These are phyloP conservation scores for Brachionus paranguensis DNA, from an alignment of 1,140 invertebrate genomes.

Conservation along the genomic window DNA sequence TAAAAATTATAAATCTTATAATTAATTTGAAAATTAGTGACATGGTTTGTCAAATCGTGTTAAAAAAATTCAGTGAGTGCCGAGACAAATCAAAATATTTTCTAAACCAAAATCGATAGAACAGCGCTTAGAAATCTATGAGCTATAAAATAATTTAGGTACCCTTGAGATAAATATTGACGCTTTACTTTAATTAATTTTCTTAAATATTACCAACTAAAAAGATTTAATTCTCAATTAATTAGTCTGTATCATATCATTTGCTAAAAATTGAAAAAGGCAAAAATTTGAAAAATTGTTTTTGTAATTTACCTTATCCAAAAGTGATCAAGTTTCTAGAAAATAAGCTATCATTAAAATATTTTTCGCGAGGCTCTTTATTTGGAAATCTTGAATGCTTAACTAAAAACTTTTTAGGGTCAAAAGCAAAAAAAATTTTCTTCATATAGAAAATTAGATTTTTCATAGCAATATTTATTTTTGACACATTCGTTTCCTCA, in stretches of 20 bases:
- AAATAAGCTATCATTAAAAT: neutral
- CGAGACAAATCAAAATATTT: too few species aligned
- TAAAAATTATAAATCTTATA: too few species aligned
- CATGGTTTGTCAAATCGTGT: too few species aligned
- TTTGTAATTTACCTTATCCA: neutral
- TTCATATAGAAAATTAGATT: neutral
- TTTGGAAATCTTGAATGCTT: neutral
- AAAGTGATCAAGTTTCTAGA: neutral
- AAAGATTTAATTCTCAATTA: neutral
- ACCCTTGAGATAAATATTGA: neutral
- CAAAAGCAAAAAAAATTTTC: neutral
- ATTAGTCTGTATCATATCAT: constrained; percentile 18
- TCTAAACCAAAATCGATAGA: too few species aligned
- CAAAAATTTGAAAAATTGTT: neutral
- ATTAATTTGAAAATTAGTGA: too few species aligned
- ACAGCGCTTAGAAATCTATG: too few species aligned
- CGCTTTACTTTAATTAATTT: neutral
- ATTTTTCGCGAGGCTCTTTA: neutral
- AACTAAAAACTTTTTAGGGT: neutral
- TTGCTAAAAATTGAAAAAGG: neutral
- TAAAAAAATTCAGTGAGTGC: too few species aligned
- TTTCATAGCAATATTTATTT: too few species aligned
- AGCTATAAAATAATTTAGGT: neutral
- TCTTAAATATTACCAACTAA: neutral
- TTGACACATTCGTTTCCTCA: too few species aligned